phyloP scores from a whole-genome alignment of 2,888 invertebrate species.

The Drosophila flavopinicola region DNA sequence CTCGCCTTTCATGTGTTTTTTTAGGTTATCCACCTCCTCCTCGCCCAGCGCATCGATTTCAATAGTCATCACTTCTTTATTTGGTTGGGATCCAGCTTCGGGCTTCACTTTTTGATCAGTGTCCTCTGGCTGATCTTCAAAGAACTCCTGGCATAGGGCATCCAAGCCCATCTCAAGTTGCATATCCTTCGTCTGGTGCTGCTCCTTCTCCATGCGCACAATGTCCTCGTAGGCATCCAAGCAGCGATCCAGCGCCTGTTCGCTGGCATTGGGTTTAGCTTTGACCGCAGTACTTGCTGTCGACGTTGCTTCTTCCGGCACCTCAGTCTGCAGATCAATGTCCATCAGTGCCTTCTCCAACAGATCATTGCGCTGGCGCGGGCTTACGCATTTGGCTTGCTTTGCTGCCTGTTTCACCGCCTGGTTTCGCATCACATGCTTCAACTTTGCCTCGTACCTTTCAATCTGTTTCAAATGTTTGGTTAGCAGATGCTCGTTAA shows the following conservation, averaged over 20 bases:
- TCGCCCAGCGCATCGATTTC: constrained; percentile 71
- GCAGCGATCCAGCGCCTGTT: constrained; percentile 74
- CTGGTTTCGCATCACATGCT: constrained; percentile 43
- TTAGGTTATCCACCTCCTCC: constrained; percentile 62
- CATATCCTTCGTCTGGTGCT: background rate
- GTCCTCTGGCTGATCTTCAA: constrained; percentile 46
- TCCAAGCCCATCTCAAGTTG: constrained; percentile 45
- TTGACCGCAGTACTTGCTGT: background rate
- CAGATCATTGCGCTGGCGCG: constrained; percentile 62
- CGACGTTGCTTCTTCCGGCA: constrained; percentile 10
- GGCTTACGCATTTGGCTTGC: background rate
- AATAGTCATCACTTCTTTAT: constrained; percentile 64
- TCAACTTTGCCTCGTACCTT: constrained; percentile 55
- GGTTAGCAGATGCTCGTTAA: constrained; percentile 66
- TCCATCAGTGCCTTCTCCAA: constrained; percentile 72
- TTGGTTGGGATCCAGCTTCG: background rate
- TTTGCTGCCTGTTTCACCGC: constrained; percentile 14
- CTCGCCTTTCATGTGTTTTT: constrained; percentile 53
- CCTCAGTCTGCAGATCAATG: constrained; percentile 69
- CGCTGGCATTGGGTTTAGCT: constrained; percentile 50
- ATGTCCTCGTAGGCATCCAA: constrained; percentile 75
- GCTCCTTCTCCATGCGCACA: constrained; percentile 56
- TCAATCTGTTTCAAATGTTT: constrained; percentile 60
- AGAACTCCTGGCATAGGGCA: constrained; percentile 66
- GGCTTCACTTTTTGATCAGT: background rate